Conservation (phyloP, 2,888 invertebrate species). For the Sphaerophoria rueppellii region DNA sequence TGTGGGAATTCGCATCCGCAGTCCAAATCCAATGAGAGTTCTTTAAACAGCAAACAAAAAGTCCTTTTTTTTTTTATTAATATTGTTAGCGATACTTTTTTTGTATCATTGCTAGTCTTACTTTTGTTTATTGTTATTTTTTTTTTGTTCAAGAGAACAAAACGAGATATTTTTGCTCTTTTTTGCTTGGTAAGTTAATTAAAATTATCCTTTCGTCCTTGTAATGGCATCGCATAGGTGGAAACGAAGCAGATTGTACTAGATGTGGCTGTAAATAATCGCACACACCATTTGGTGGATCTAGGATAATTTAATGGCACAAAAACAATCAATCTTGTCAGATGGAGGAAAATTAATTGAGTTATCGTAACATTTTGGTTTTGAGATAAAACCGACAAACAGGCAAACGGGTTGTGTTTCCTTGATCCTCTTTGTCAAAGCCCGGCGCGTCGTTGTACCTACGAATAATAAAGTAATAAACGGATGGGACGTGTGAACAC, state of each 20-base stretch:
- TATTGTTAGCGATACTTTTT: conserved; percentile 10
- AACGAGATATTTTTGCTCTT: conserved; percentile 19
- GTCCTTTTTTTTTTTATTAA: conserved; percentile 53
- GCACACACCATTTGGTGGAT: conserved; percentile 48
- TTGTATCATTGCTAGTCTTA: background rate
- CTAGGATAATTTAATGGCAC: conserved; percentile 34
- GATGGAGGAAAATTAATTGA: conserved; percentile 61
- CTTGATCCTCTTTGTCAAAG: conserved; percentile 40
- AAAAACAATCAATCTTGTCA: conserved; percentile 67
- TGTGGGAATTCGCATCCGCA: background rate
- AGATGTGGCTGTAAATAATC: conserved; percentile 48
- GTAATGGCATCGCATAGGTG: background rate
- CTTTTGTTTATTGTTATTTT: background rate
- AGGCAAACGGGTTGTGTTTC: background rate
- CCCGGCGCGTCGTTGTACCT: background rate
- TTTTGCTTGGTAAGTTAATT: conserved; percentile 57
- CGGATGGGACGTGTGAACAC: conserved; percentile 52
- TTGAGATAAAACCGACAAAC: background rate
- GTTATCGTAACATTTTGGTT: conserved; percentile 47
- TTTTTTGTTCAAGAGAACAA: background rate
- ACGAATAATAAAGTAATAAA: background rate
- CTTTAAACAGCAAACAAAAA: background rate
- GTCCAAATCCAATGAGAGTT: conserved; percentile 22
- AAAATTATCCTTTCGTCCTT: conserved; percentile 53
- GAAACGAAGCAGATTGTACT: conserved; percentile 10